Percentiles rank a stretch among this genome's conserved stretches.
Evolutionary conservation across 23 tunicate species (phyloP).

Genomic region (Trididemnum nubilum): DNA sequence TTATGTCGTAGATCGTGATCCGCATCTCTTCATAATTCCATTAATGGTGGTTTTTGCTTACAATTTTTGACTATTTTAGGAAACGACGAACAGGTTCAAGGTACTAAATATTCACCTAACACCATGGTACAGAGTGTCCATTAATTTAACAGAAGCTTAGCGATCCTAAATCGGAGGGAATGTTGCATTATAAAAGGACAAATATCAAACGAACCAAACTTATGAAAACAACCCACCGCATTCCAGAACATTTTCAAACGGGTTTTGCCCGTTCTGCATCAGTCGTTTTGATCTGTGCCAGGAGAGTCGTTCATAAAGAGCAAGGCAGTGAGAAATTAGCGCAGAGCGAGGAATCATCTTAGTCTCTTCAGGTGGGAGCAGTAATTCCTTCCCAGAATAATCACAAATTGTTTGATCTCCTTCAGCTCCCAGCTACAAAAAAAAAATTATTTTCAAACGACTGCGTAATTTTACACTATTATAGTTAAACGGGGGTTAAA

Average conservation of each 20-base stretch:
- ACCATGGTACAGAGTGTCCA: too few relatives aligned
- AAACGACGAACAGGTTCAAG: too few relatives aligned
- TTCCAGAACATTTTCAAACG: conserved; percentile 49
- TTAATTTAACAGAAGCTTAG: too few relatives aligned
- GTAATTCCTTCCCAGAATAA: conserved; percentile 56
- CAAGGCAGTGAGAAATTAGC: conserved; percentile 43
- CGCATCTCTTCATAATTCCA: too few relatives aligned
- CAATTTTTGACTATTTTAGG: too few relatives aligned
- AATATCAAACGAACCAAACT: too few relatives aligned
- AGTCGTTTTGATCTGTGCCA: conserved; percentile 73
- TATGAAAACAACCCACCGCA: conserved; percentile 30
- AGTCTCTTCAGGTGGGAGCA: conserved; percentile 48
- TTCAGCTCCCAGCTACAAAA: conserved; percentile 11
- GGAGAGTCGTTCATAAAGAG: conserved; percentile 58
- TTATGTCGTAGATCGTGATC: too few relatives aligned
- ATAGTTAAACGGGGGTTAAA: too few relatives aligned
- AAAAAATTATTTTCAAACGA: not conserved
- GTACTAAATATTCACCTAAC: too few relatives aligned
- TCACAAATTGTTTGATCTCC: conserved; percentile 47
- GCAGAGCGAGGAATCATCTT: conserved; percentile 55
- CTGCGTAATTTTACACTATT: not conserved
- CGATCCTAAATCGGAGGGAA: too few relatives aligned
- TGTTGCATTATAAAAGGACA: too few relatives aligned
- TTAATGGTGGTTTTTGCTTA: too few relatives aligned
- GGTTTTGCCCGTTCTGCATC: conserved; percentile 42